A percentile compares a stretch with the other conserved stretches of the same genome.
These are phyloP conservation scores for Eublepharis macularius DNA, from an alignment of 2,113 vertebrate genomes.

Conservation along the genomic window DNA sequence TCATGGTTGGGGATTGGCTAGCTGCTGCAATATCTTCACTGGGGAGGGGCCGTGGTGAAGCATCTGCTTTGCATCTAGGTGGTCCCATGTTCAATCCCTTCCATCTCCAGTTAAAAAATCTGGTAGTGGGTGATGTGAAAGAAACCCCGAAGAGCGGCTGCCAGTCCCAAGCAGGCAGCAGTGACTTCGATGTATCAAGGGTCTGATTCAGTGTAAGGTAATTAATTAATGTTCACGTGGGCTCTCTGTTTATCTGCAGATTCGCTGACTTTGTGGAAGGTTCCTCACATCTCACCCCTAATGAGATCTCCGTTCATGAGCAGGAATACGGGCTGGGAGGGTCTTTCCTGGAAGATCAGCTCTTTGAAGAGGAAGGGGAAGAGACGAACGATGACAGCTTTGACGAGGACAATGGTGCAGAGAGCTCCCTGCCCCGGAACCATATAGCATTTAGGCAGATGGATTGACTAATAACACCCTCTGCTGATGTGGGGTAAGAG, in stretches of 20 bases:
- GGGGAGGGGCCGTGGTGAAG: too few species aligned
- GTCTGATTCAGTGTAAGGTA: too few species aligned
- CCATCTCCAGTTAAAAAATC: too few species aligned
- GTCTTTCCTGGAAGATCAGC: constrained; percentile 79
- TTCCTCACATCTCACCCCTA: constrained; percentile 83
- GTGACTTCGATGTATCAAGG: too few species aligned
- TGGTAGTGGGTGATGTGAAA: too few species aligned
- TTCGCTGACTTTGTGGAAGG: constrained; percentile 95
- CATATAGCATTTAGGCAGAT: rapidly evolving
- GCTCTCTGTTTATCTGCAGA: constrained; percentile 67
- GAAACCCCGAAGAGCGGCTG: too few species aligned
- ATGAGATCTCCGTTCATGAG: constrained; percentile 86
- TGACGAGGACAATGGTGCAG: not conserved
- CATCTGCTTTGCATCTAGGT: too few species aligned
- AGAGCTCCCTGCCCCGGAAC: not conserved
- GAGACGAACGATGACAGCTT: constrained; percentile 53
- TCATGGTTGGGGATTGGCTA: not conserved
- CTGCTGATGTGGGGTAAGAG: not conserved
- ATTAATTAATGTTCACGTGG: too few species aligned
- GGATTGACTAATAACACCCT: not conserved
- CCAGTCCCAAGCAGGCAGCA: too few species aligned
- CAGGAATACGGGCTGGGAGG: constrained; percentile 86
- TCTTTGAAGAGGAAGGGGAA: constrained; percentile 81
- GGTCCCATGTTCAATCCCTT: too few species aligned
- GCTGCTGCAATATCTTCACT: not conserved